phyloP scores from a whole-genome alignment of 2,888 invertebrate genomes.

The Rhorus exstirpatorius region DNA sequence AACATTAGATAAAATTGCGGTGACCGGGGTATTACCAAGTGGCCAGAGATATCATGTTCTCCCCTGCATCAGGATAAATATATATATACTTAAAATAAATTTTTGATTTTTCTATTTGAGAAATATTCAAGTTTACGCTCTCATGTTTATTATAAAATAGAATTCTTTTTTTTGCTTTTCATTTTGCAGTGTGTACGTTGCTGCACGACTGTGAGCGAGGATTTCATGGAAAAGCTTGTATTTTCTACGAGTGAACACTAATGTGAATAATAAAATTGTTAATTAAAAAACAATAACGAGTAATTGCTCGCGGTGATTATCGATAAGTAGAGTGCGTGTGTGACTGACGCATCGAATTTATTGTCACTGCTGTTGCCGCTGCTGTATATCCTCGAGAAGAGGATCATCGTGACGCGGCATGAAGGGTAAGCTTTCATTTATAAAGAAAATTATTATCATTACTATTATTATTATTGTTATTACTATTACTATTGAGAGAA shows the following conservation, averaged over 20 bases:
- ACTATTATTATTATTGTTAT: not conserved
- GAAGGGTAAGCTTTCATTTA: constrained; percentile 76
- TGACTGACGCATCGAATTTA: constrained; percentile 52
- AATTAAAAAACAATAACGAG: constrained; percentile 54
- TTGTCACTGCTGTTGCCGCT: constrained; percentile 12
- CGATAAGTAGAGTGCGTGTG: constrained; percentile 48
- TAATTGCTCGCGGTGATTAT: constrained; percentile 59
- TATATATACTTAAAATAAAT: no score
- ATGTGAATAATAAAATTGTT: constrained; percentile 56
- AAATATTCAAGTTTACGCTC: no score
- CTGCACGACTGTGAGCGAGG: not conserved
- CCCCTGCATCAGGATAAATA: no score
- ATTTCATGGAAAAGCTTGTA: not conserved
- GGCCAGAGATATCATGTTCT: no score
- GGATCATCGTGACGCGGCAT: constrained; percentile 74
- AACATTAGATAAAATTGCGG: no score
- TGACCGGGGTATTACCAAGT: no score
- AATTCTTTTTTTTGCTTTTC: constrained; percentile 11
- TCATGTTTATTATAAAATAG: not conserved
- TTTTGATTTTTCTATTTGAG: no score
- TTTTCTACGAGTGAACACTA: constrained; percentile 20
- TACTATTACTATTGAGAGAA: not conserved
- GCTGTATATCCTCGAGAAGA: constrained; percentile 66
- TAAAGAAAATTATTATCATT: not conserved
- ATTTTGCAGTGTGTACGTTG: constrained; percentile 31